Percentiles rank a stretch among this genome's conserved stretches.
phyloP scores from a whole-genome alignment of 1,140 invertebrate species.

The Antheraea mylitta region DNA sequence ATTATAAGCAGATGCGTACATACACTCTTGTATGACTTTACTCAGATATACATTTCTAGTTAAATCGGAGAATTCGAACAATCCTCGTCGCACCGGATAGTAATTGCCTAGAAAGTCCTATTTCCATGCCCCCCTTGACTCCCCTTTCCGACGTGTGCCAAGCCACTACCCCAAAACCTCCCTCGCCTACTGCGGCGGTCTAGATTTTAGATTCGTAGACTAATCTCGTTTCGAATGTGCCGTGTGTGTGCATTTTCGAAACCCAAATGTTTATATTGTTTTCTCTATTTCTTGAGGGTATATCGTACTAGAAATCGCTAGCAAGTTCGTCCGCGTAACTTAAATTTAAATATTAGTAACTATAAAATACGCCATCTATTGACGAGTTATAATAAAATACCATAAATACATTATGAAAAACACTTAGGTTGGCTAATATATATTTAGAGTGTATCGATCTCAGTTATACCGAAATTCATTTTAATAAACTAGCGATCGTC shows the following conservation, averaged over 20 bases:
- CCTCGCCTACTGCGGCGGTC: constrained; percentile 23
- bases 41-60: constrained; percentile 16
- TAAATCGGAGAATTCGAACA: constrained; percentile 20
- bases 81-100: constrained; percentile 38
- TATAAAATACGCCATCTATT: no score
- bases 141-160: not conserved
- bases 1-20: not conserved
- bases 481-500: no score
- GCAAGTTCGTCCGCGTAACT: no score
- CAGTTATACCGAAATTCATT: no score
- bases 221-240: constrained; percentile 33
- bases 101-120: constrained; percentile 67
- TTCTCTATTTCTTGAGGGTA: no score
- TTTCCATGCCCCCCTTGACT: constrained; percentile 33
- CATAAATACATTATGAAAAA: no score
- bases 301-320: no score
- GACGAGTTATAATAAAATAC: no score
- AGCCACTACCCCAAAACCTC: constrained; percentile 3
- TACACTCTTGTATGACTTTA: not conserved
- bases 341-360: no score
- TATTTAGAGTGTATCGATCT: no score
- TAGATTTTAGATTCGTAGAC: constrained; percentile 40
- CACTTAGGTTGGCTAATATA: no score
- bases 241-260: constrained; percentile 2
- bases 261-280: no score